A percentile compares a stretch with the other conserved stretches of the same genome.
Evolutionary conservation across 1,140 invertebrate species (phyloP).

Genomic region (Campodea augens): DNA sequence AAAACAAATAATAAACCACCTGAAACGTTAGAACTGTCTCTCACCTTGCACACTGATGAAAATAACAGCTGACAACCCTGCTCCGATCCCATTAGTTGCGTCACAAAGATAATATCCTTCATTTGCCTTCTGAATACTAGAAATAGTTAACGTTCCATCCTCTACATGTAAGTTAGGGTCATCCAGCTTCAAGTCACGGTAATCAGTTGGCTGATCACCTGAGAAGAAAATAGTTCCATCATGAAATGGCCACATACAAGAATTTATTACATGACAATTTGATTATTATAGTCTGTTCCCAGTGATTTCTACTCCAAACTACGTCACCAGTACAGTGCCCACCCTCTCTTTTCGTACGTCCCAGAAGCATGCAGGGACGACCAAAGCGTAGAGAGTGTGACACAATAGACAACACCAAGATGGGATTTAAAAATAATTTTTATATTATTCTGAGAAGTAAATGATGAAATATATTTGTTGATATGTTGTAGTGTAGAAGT

Average conservation of each 20-base stretch:
- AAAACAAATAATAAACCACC: too few species aligned
- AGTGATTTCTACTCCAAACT: too few species aligned
- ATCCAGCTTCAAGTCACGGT: slow-evolving; percentile 73
- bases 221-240: slow-evolving; percentile 13
- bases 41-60: slow-evolving; percentile 79
- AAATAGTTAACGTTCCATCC: slow-evolving; percentile 72
- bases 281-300: background rate
- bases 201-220: slow-evolving; percentile 78
- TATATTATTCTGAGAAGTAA: too few species aligned
- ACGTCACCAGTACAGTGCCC: too few species aligned
- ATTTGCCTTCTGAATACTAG: slow-evolving; percentile 76
- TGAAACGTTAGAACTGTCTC: too few species aligned
- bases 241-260: background rate
- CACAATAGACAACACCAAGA: too few species aligned
- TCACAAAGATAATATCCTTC: slow-evolving; percentile 91
- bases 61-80: slow-evolving; percentile 79
- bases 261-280: background rate
- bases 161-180: slow-evolving; percentile 75
- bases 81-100: slow-evolving; percentile 86
- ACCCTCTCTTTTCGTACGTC: too few species aligned
- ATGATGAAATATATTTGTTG: too few species aligned
- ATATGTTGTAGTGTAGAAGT: too few species aligned
- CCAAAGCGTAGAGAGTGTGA: too few species aligned
- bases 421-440: too few species aligned
- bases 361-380: too few species aligned